Evolutionary conservation across 2,113 vertebrate species (phyloP).

Genomic region (Syngnathus scovelli): DNA sequence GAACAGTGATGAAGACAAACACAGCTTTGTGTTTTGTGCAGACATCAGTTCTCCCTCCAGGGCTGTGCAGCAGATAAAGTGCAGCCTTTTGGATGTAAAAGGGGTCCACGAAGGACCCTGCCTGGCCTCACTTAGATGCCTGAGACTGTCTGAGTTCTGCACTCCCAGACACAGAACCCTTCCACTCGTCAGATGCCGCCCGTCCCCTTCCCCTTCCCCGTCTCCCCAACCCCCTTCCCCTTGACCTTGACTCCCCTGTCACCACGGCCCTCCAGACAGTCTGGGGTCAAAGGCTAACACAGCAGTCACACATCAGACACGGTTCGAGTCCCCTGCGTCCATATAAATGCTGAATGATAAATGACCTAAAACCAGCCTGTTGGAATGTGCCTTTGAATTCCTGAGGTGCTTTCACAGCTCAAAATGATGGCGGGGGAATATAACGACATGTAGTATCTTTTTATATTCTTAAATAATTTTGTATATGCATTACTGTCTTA

Average conservation of each 20-base stretch:
- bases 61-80: constrained; percentile 45
- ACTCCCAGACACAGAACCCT: constrained; percentile 61
- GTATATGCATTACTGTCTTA: neutral
- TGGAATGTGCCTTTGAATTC: constrained; percentile 65
- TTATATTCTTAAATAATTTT: neutral
- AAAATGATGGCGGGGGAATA: neutral
- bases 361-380: constrained; percentile 53
- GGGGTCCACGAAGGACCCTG: constrained; percentile 45
- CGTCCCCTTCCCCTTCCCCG: constrained; percentile 19
- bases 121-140: constrained; percentile 55
- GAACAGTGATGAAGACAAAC: neutral
- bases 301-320: constrained; percentile 68
- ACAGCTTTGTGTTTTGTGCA: constrained; percentile 20
- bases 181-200: constrained; percentile 49
- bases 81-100: constrained; percentile 36
- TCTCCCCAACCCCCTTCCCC: constrained; percentile 35
- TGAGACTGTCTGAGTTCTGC: constrained; percentile 67
- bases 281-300: constrained; percentile 68
- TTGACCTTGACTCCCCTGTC: constrained; percentile 68
- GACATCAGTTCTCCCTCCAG: constrained; percentile 35
- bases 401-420: constrained; percentile 30
- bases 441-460: neutral
- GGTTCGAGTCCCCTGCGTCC: constrained; percentile 53
- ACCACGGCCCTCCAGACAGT: constrained; percentile 64
- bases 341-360: constrained; percentile 62